Evolutionary conservation across 2,113 vertebrate species (phyloP).

Genomic region (Artemisiospiza belli): DNA sequence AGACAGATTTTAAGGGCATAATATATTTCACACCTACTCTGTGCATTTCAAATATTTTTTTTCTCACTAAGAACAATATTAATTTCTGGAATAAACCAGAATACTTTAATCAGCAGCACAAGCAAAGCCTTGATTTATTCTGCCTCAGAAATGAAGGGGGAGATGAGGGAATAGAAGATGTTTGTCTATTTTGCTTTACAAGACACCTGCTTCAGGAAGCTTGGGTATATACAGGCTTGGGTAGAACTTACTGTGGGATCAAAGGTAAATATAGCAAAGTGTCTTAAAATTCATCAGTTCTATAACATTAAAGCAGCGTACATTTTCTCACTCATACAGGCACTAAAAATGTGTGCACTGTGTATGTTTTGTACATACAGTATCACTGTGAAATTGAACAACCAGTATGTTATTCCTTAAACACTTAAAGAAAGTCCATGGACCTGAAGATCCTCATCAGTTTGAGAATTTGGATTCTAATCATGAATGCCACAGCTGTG

Average conservation of each 20-base stretch:
- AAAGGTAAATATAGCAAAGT: background rate
- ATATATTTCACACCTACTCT: background rate
- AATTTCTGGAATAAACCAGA: background rate
- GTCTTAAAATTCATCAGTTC: background rate
- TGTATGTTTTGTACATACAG: background rate
- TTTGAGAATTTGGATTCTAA: background rate
- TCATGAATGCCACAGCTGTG: background rate
- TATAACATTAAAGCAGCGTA: background rate
- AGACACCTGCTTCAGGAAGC: background rate
- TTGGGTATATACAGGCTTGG: background rate
- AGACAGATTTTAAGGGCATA: background rate
- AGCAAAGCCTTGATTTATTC: background rate
- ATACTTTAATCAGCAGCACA: background rate
- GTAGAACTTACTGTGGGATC: background rate
- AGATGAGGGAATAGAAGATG: background rate
- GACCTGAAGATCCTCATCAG: background rate
- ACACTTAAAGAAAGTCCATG: background rate
- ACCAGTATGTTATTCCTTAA: background rate
- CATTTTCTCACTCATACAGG: background rate
- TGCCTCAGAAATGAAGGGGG: background rate
- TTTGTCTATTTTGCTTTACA: background rate
- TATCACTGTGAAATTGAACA: background rate
- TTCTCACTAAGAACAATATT: background rate
- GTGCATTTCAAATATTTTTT: background rate
- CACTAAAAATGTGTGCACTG: background rate